These are phyloP conservation scores for Alca torda DNA, from an alignment of 2,797 vertebrate genomes.

Conservation along the genomic window DNA sequence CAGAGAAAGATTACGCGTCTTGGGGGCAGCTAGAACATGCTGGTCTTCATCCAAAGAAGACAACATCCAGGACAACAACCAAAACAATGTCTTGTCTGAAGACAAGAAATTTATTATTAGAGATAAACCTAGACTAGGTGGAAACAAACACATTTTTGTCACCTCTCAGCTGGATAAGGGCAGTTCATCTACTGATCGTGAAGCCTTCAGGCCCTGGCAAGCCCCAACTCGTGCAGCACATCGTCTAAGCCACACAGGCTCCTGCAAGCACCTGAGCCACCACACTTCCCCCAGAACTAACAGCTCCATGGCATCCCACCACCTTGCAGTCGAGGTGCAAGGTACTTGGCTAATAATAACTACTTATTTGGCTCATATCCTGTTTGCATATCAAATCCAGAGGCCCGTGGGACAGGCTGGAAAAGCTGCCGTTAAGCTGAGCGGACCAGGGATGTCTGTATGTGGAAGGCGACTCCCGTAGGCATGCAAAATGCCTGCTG, in stretches of 20 bases:
- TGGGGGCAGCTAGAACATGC: not conserved
- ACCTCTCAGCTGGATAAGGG: not conserved
- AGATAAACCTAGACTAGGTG: not conserved
- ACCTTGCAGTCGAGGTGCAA: not conserved
- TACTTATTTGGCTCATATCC: not conserved
- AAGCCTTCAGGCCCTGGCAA: not conserved
- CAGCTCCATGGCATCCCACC: not conserved
- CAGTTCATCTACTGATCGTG: not conserved
- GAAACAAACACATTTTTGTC: not conserved
- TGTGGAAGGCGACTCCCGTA: not conserved
- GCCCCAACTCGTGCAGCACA: fast-evolving
- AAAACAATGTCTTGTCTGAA: not conserved
- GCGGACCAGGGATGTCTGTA: fast-evolving
- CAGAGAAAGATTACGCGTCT: not conserved
- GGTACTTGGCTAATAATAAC: not conserved
- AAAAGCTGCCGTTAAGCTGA: not conserved
- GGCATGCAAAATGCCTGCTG: not conserved
- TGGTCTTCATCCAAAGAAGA: not conserved
- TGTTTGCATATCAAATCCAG: not conserved
- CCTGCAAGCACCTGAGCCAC: not conserved
- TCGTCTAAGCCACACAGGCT: not conserved
- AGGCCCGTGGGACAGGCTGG: fast-evolving
- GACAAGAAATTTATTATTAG: not conserved
- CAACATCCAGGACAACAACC: not conserved
- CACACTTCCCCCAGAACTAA: not conserved